These are phyloP conservation scores for Amblyjoppa proteus DNA, from an alignment of 2,888 invertebrate genomes.

Conservation along the genomic window DNA sequence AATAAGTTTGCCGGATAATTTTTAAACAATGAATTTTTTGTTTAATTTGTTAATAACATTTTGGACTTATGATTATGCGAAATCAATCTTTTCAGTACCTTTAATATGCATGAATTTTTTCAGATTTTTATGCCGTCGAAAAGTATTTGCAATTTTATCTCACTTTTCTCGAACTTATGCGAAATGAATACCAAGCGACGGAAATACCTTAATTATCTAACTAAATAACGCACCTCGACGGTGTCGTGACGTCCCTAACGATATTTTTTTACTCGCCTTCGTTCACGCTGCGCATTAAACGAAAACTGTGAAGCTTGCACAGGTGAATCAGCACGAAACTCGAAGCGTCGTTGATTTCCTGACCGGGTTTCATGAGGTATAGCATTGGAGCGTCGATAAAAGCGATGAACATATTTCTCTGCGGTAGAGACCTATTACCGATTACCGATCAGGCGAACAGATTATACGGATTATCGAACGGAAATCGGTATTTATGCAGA, in stretches of 20 bases:
- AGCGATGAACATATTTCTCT: constrained; percentile 16
- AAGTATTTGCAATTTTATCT: no score
- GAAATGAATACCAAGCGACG: no score
- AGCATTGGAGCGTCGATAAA: constrained; percentile 13
- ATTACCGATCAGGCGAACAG: constrained; percentile 20
- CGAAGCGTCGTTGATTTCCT: not conserved
- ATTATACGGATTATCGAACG: constrained; percentile 56
- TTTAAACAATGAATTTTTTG: no score
- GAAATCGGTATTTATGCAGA: constrained; percentile 61
- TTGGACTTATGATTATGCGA: no score
- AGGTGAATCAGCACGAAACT: not conserved
- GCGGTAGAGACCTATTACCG: constrained; percentile 29
- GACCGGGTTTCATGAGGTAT: not conserved
- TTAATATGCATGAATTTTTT: no score
- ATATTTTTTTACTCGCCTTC: not conserved
- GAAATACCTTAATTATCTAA: not conserved
- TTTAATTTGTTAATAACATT: no score
- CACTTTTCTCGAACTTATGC: no score
- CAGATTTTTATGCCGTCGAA: no score
- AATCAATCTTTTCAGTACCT: no score
- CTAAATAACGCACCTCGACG: constrained; percentile 1
- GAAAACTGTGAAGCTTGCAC: not conserved
- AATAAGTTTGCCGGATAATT: no score
- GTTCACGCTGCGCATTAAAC: not conserved
- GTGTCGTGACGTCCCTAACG: not conserved